Percentiles rank a stretch among this genome's conserved stretches.
Evolutionary conservation across 2,113 vertebrate genomes (phyloP).

Genomic region (Myotis davidii): DNA sequence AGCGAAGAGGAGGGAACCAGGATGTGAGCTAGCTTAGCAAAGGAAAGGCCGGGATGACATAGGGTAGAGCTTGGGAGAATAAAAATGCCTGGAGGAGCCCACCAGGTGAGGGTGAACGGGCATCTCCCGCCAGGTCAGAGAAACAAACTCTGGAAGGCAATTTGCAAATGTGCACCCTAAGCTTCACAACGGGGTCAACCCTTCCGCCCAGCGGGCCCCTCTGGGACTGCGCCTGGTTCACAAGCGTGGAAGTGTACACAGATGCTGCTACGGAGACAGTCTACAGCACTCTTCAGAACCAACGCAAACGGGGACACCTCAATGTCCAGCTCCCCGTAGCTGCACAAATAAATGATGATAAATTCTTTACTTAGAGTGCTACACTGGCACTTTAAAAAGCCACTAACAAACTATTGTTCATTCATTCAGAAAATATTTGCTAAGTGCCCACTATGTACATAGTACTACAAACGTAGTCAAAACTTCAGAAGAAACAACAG

Average conservation of each 20-base stretch:
- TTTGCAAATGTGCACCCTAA: background rate
- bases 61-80: background rate
- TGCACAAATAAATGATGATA: background rate
- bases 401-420: background rate
- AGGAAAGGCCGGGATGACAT: background rate
- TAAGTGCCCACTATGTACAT: background rate
- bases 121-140: background rate
- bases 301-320: background rate
- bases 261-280: background rate
- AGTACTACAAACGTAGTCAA: background rate
- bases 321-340: background rate
- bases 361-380: background rate
- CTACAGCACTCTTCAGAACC: background rate
- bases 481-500: background rate
- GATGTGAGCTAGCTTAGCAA: background rate
- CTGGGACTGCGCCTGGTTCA: background rate
- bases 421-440: background rate
- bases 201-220: background rate
- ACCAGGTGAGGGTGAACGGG: background rate
- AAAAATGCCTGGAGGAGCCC: background rate
- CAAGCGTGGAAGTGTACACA: background rate
- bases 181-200: background rate
- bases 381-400: background rate
- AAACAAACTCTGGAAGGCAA: background rate
- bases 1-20: background rate